These are phyloP conservation scores for Molanna angustata DNA, from an alignment of 2,888 invertebrate species.

Conservation along the genomic window DNA sequence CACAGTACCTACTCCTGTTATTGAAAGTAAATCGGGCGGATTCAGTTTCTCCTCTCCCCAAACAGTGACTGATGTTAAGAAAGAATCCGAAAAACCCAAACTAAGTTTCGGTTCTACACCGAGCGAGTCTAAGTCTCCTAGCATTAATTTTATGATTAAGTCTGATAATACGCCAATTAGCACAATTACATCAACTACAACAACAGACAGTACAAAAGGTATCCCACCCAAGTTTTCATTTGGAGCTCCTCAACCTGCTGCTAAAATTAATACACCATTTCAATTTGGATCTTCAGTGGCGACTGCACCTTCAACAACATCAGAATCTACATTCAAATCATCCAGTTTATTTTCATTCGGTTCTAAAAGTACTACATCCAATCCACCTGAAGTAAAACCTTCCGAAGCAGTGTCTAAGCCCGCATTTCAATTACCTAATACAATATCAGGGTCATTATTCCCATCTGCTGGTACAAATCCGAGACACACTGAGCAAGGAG, in stretches of 20 bases:
- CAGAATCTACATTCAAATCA: conserved; percentile 11
- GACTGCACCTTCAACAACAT: conserved; percentile 14
- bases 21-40: conserved; percentile 10
- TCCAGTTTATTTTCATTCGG: neutral
- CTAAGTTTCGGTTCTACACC: too few species aligned
- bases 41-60: conserved; percentile 16
- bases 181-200: too few species aligned
- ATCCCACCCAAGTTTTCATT: too few species aligned
- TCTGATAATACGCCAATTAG: too few species aligned
- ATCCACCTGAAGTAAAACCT: neutral
- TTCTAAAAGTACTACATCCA: neutral
- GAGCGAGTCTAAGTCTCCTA: too few species aligned
- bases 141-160: too few species aligned
- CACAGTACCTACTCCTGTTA: neutral
- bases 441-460: conserved; percentile 7
- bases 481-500: conserved; percentile 2
- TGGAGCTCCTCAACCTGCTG: conserved; percentile 24
- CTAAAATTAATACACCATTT: conserved; percentile 33
- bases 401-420: conserved; percentile 5
- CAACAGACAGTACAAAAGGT: too few species aligned
- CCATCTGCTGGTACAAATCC: conserved; percentile 12
- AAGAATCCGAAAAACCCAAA: conserved; percentile 5
- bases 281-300: conserved; percentile 40
- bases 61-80: conserved; percentile 6
- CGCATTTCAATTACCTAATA: conserved; percentile 10